Evolutionary conservation across 2,113 vertebrate genomes (phyloP).

Genomic region (Anser cygnoides): DNA sequence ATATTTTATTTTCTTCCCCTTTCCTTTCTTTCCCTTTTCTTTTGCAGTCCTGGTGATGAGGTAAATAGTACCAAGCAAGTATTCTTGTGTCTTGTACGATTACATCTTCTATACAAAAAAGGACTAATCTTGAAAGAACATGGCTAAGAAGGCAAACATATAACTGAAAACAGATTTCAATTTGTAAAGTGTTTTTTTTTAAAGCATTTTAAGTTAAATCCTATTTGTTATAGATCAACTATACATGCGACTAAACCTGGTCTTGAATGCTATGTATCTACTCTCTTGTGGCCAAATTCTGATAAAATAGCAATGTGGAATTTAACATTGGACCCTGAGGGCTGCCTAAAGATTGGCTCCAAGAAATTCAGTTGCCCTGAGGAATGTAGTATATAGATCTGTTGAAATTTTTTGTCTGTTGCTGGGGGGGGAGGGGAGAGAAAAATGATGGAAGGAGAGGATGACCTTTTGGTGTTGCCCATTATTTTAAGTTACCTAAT

Average conservation of each 20-base stretch:
- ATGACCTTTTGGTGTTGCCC: background rate
- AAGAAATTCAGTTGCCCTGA: slow-evolving; percentile 2
- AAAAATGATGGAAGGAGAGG: background rate
- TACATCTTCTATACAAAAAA: background rate
- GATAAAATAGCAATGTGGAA: background rate
- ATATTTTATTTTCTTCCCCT: background rate
- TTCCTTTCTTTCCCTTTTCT: background rate
- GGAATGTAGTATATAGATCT: background rate
- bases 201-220: background rate
- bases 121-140: background rate
- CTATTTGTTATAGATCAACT: background rate
- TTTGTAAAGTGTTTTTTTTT: background rate
- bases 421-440: too few relatives aligned
- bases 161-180: background rate
- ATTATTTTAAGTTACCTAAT: background rate
- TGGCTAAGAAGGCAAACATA: background rate
- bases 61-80: background rate
- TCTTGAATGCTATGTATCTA: background rate
- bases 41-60: background rate
- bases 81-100: background rate
- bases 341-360: background rate
- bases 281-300: background rate
- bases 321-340: background rate
- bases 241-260: background rate
- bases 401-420: background rate